Evolutionary conservation across 2,113 vertebrate genomes (phyloP), one percentile per base, ranked within the genome.

Genomic region (Chlorodrepanis virens): DNA sequence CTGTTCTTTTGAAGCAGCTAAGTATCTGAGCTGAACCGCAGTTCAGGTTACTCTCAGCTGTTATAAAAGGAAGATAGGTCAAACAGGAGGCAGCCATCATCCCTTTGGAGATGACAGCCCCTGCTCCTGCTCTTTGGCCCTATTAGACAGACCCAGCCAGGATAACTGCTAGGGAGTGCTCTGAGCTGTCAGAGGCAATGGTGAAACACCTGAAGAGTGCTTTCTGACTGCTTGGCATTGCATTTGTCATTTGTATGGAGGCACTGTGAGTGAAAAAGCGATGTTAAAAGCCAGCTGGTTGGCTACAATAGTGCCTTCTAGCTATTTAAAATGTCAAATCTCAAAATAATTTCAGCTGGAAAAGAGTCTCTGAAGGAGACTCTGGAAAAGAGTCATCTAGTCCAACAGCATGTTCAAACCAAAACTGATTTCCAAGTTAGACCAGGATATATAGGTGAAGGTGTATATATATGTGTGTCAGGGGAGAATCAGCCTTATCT

Each of bases 51-150:
- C 81, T 72, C 61, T 89, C 78, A 70, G 83, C 81, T 87, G 72
- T 94, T 96, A 91, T 82, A 92, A 94, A 94, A 87, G 70, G 80
- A 87, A 89, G 94, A 85, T 6, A 45, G 89, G 91, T 93, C 87
- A 95, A 95, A 94, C 5, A 11, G 75, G 87, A 96, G 89, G 87
- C 89, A 89, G 74, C 72, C 16, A 2, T 89, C 74, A 79, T 84
- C 60, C 83, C 70, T 81, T 40, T 3, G 2, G 91, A 96, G 77
- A 84, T 93, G 93, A 82, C 86, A 94, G 69, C 12, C 37, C 37
- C 81, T 40, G 65, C 53, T 89, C 40, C 65, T 94, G 81, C 81
- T 61, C 83, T 96, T 84, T 76, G 91, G 57, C 82, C 57, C 5
- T 10, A 9, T 76, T 50, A 96, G 65, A 52, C 45, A 45, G 87